Evolutionary conservation across 1,140 invertebrate species (phyloP), one percentile per base, ranked within the genome.

Genomic region (Apis laboriosa): DNA sequence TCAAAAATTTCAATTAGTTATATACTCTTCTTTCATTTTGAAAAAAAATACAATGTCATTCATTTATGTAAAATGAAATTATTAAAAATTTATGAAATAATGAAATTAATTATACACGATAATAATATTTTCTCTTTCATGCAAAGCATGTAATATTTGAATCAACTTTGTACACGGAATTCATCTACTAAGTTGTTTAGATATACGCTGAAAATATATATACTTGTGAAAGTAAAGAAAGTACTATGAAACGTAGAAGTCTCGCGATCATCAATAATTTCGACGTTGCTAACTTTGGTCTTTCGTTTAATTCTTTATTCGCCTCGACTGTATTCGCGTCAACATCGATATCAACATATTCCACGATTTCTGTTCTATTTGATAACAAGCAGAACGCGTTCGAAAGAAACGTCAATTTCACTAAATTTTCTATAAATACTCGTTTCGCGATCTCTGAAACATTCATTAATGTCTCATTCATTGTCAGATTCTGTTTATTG

Each of bases 221-320:
- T 28, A 9, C 24, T 56, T 3, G 53, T 3, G 19, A 72, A 56
- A 56, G 24, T 24, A 51, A 51, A 12, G 28, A 51, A 58, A 21
- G 15, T n/a, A 9, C 61, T 5, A 15, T 5, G 61, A 56, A 66
- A 21, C 8, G 58, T 5, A 43, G 9, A 64, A 55, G 17, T 63
- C 61, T 21, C 21, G 49, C 28, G 63, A 21, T 24, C 53, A 19
- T 81, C n/a, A 68, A 82, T 82, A 77, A 68, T 77, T 77, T 21
- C 43, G 7, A 43, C 43, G 55, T 60, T 19, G 21, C 73, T 61
- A 68, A 82, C 80, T 68, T 64, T 77, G 75, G 55, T 15, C 63
- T 60, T n/a, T 58, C 74, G 63, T 56, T 68, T 51, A 68, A 77
- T 82, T 77, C 51, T 82, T 82, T 51, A 82, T 49, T 51, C 43